A percentile compares a stretch with the other conserved stretches of the same genome.
These are phyloP conservation scores for Pecten maximus DNA, from an alignment of 2,888 invertebrate genomes.

Conservation along the genomic window DNA sequence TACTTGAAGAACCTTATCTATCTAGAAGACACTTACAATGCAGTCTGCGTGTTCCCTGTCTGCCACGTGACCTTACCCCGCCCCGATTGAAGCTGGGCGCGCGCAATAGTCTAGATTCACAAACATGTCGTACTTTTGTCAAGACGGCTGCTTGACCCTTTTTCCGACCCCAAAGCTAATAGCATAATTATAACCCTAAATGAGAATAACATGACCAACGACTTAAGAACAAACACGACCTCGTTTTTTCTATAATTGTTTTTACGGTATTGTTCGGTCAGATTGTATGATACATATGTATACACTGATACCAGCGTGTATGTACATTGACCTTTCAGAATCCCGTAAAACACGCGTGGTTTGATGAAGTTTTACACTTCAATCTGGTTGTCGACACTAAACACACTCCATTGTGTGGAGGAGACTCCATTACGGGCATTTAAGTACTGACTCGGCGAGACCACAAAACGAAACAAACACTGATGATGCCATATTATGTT, in stretches of 20 bases:
- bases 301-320: background rate
- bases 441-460: no score
- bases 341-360: background rate
- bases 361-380: background rate
- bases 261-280: background rate
- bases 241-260: background rate
- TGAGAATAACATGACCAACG: background rate
- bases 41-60: background rate
- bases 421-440: no score
- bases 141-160: constrained; percentile 4
- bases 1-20: constrained; percentile 21
- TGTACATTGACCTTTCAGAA: background rate
- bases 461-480: no score
- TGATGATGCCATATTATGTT: no score
- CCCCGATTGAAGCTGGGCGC: background rate
- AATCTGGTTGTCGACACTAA: background rate
- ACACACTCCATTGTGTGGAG: background rate
- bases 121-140: background rate
- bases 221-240: background rate
- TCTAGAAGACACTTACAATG: background rate
- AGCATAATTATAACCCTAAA: background rate
- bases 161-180: background rate
- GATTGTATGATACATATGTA: background rate
- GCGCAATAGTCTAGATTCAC: background rate
- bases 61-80: background rate